Base-by-base conservation (phyloP, 2,113 vertebrate species). In the Cygnus atratus region DNA sequence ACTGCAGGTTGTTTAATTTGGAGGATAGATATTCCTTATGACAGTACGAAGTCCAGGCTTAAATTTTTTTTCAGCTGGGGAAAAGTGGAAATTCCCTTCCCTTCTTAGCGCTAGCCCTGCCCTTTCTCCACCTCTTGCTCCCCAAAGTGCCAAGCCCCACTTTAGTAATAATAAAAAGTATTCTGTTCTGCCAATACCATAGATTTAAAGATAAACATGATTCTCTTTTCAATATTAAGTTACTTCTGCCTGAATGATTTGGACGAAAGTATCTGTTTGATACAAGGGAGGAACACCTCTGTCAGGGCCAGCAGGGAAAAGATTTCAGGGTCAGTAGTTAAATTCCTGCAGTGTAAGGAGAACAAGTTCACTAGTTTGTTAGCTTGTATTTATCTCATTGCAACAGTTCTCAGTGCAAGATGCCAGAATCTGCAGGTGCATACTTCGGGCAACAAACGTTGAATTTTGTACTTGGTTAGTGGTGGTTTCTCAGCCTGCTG, bases 391-490 rank as follows among this genome's bases (percentile, higher is more conserved):
- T 90, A 4, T 52, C 28, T 90, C 44, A 20, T 22, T 46, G 29
- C 28, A 74, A 0, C 5, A 26, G 0, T 68, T 72, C 12, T 39
- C 39, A 39, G 39, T 39, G 9, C 39, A 10, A 39, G 39, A 39
- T 39, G 39, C 39, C 39, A 39, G 39, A 39, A 39, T 39, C 39
- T 39, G 39, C 39, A 39, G 73, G 48, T 15, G 33, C 33, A 33
- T 46, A 22, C 29, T 75, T 46, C 16, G 31, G 71, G 52, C n/a
- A 41, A 11, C 0, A 0, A 5, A 29, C 4, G 10, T 50, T 52
- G 17, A 10, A 9, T 17, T 21, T 35, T 50, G 22, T 10, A 9
- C 35, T 46, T 6, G 9, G 5, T 25, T 8, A 21, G 31, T 5
- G 12, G n/a, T 31, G 35, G 15, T 44, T 87, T 59, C 37, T 71